These are phyloP conservation scores for Diarsia dahlii DNA, from an alignment of 2,888 invertebrate species.

Conservation along the genomic window DNA sequence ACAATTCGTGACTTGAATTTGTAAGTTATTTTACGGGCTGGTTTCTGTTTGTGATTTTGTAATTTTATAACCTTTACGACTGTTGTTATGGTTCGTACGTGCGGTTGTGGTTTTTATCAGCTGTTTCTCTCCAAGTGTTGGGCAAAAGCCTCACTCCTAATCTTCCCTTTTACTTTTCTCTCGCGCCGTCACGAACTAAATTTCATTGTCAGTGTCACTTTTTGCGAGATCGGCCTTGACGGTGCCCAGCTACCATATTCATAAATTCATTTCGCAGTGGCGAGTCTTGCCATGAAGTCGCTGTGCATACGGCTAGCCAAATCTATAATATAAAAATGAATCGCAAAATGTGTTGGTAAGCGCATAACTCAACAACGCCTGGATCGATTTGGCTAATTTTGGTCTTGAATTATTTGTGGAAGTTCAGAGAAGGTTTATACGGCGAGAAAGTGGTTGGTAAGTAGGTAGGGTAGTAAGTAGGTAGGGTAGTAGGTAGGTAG, in stretches of 20 bases:
- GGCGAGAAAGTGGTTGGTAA: too few species aligned
- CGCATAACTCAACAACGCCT: too few species aligned
- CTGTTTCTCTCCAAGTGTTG: too few species aligned
- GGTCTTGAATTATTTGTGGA: too few species aligned
- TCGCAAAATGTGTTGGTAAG: too few species aligned
- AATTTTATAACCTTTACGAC: background rate
- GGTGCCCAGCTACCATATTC: background rate
- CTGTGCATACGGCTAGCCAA: background rate
- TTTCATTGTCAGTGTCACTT: too few species aligned
- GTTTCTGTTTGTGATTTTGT: conserved; percentile 7
- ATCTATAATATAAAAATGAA: too few species aligned
- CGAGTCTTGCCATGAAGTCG: background rate
- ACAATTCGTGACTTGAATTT: conserved; percentile 42
- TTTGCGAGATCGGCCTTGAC: background rate
- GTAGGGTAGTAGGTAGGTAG: too few species aligned
- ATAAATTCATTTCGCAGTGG: background rate
- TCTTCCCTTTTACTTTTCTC: background rate
- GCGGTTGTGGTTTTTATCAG: background rate
- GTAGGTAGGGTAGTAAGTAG: too few species aligned
- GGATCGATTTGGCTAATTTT: too few species aligned
- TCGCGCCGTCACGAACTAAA: too few species aligned
- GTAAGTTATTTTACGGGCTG: conserved; percentile 11
- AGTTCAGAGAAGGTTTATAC: too few species aligned
- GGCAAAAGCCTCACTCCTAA: background rate
- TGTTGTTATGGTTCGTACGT: background rate